Evolutionary conservation across 2,797 vertebrate species (phyloP).

Genomic region (Tangara arthus): DNA sequence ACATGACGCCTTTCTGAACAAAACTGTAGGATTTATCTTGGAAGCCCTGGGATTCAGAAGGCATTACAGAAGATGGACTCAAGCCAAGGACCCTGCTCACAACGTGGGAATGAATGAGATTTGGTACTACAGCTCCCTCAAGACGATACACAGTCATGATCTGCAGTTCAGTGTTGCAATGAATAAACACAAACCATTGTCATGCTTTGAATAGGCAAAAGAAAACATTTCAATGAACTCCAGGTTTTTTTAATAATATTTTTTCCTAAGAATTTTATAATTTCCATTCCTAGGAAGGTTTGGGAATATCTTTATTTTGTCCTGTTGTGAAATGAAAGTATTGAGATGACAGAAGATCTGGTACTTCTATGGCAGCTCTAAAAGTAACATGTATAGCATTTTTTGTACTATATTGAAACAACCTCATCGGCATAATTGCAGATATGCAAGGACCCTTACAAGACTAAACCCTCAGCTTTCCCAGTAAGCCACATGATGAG

Average conservation of each 20-base stretch:
- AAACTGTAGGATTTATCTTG: neutral
- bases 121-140: constrained; percentile 13
- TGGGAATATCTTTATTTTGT: neutral
- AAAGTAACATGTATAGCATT: neutral
- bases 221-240: neutral
- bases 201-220: constrained; percentile 10
- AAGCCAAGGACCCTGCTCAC: constrained; percentile 1
- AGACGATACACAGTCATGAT: neutral
- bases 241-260: neutral
- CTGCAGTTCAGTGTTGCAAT: constrained; percentile 17
- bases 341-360: neutral
- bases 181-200: constrained; percentile 39
- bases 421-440: neutral
- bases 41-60: neutral
- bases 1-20: neutral
- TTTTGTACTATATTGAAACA: neutral
- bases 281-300: neutral
- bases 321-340: neutral
- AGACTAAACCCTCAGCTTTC: neutral
- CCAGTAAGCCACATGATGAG: neutral
- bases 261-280: neutral
- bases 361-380: neutral
- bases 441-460: neutral
- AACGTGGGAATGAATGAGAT: constrained; percentile 33
- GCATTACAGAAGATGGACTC: neutral